Evolutionary conservation across 1,140 invertebrate species (phyloP), one percentile per base, ranked within the genome.

Genomic region (Leptestheria dahalacensis): DNA sequence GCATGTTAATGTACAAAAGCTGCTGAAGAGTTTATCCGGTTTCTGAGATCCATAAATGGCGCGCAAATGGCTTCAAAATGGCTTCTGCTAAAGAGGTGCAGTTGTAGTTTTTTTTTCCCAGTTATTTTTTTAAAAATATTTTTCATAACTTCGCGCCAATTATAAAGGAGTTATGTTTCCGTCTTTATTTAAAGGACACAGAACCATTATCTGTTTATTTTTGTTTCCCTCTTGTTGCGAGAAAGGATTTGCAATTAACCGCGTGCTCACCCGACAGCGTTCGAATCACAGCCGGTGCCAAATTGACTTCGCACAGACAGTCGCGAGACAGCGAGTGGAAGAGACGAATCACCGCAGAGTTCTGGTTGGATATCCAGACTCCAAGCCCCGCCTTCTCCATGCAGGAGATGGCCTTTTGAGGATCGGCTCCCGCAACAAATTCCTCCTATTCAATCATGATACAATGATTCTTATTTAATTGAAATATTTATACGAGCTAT

Each of bases 301-400:
- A 6, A 41, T 41, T 41, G 15, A 41, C 33, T 41, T 41, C 33
- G 33, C 15, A 41, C 15, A 41, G 15, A 6, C 6, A 9, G 6
- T 41, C 6, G 15, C 33, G 33, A 41, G 33, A 9, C 33, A 41
- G 6, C 15, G 85, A 81, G 72, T 91, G 83, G 71, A 84, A 89
- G 48, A 87, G 79, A 68, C 80, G 79, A 15, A 90, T 72, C 57
- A 82, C 76, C 0, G 88, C 83, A 50, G 86, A 88, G 69, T 88
- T 88, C 68, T 91, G 86, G 63, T 88, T 75, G 1, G 90, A 85
- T 61, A 95, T 78, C 90, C 91, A 95, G 9, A 95, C 86, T 41
- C 83, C 81, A 11, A 80, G 73, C 28, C 86, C 87, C 2, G 85
- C 82, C 25, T 82, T 79, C n/a, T 85, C 87, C 78, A 96, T 84